Evolutionary conservation across 1,140 invertebrate genomes (phyloP).

Genomic region (Papilio dardanus): DNA sequence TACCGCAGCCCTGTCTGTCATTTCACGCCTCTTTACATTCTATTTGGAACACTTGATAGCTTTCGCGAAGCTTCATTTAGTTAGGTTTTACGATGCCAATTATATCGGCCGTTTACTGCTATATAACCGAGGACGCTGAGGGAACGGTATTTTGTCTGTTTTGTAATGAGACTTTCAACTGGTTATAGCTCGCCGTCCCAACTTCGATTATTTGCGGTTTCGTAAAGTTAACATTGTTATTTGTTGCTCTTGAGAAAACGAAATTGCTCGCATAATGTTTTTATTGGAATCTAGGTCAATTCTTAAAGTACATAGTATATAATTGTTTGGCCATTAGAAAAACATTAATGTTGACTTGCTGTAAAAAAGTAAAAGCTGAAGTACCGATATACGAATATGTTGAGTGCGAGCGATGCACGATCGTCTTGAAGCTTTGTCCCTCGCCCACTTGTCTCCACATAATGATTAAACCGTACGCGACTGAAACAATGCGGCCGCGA

Average conservation of each 20-base stretch:
- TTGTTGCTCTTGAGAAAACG: not conserved
- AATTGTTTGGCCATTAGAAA: constrained; percentile 3
- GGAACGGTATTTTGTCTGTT: constrained; percentile 6
- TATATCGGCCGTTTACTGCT: not conserved
- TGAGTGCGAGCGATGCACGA: not conserved
- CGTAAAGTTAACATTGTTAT: not conserved
- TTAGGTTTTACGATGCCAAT: constrained; percentile 36
- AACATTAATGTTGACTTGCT: not conserved
- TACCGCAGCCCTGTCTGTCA: constrained; percentile 29
- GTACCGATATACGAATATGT: constrained; percentile 9
- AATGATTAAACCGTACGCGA: constrained; percentile 41
- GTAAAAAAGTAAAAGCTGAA: not conserved
- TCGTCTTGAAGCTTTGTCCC: constrained; percentile 18
- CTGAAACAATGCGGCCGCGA: constrained; percentile 31
- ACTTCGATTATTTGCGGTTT: not conserved
- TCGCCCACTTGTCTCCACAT: constrained; percentile 41
- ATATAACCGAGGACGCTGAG: constrained; percentile 10
- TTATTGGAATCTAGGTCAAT: not conserved
- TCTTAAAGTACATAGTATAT: not conserved
- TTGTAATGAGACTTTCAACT: constrained; percentile 3
- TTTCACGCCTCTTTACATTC: constrained; percentile 34
- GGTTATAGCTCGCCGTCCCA: not conserved
- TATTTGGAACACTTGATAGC: constrained; percentile 19
- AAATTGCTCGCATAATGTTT: not conserved
- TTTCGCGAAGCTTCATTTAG: constrained; percentile 12